Conservation (phyloP, 2,888 invertebrate species). For the Diachrysia chrysitis region DNA sequence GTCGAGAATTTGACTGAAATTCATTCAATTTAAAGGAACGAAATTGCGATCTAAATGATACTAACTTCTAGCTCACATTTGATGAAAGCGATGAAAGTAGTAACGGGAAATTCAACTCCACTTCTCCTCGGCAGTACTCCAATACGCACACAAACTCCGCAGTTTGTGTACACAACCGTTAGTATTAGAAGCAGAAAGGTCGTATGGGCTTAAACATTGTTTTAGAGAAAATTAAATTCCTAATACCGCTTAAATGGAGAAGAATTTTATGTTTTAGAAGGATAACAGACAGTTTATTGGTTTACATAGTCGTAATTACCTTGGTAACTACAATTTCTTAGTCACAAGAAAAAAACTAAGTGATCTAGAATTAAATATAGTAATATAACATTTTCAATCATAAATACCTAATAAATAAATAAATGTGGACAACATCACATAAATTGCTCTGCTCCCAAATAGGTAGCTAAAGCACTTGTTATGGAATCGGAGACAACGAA, state of each 20-base stretch:
- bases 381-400: no score
- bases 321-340: background rate
- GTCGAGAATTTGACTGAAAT: no score
- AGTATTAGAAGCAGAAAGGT: background rate
- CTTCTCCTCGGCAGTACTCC: background rate
- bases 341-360: no score
- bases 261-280: background rate
- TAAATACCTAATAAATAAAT: no score
- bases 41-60: background rate
- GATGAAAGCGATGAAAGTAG: slow-evolving; percentile 1
- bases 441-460: no score
- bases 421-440: no score
- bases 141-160: slow-evolving; percentile 1
- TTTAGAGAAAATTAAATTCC: background rate
- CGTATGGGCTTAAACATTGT: background rate
- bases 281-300: background rate
- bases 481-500: no score
- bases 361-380: no score
- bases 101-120: background rate
- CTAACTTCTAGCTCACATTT: background rate
- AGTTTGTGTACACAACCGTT: background rate
- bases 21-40: no score
- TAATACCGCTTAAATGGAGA: background rate
- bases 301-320: background rate
- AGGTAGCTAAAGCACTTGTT: no score